Evolutionary conservation across 1,140 invertebrate species (phyloP).

Genomic region (Aphelenchoides avenae): DNA sequence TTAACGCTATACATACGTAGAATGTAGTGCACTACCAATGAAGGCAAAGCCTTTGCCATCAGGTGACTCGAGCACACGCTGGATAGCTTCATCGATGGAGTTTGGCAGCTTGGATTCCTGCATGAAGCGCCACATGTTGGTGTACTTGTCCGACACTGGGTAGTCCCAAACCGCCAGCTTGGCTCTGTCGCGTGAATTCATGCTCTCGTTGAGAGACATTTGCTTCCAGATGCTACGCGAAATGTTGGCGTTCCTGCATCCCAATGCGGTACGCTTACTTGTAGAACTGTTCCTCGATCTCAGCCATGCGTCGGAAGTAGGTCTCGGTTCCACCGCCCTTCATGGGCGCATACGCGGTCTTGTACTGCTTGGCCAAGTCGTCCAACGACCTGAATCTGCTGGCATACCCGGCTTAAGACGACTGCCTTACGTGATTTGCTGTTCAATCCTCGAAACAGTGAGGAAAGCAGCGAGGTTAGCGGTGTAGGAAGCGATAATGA

Average conservation of each 20-base stretch:
- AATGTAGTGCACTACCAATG: conserved; percentile 66
- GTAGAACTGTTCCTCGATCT: conserved; percentile 89
- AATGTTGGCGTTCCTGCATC: conserved; percentile 12
- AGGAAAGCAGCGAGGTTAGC: conserved; percentile 94
- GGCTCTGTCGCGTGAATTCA: conserved; percentile 79
- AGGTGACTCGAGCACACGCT: conserved; percentile 72
- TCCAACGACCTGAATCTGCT: conserved; percentile 85
- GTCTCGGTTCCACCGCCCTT: conserved; percentile 79
- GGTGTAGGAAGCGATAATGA: conserved; percentile 97
- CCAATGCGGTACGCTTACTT: conserved; percentile 68
- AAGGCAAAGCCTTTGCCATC: conserved; percentile 85
- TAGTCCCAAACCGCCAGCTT: conserved; percentile 97
- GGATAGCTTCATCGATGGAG: conserved; percentile 72
- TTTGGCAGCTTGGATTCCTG: conserved; percentile 77
- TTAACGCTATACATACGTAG: background rate
- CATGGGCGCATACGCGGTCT: conserved; percentile 88
- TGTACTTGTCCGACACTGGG: conserved; percentile 90
- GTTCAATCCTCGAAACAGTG: conserved; percentile 90
- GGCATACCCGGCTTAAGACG: background rate
- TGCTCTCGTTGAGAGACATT: conserved; percentile 87
- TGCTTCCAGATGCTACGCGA: conserved; percentile 86
- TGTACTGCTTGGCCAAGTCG: conserved; percentile 89
- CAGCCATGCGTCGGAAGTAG: conserved; percentile 90
- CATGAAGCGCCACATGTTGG: conserved; percentile 97
- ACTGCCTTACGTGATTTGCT: conserved; percentile 71